Conservation (phyloP, 2,797 vertebrate genomes). For the Gastrophryne carolinensis region DNA sequence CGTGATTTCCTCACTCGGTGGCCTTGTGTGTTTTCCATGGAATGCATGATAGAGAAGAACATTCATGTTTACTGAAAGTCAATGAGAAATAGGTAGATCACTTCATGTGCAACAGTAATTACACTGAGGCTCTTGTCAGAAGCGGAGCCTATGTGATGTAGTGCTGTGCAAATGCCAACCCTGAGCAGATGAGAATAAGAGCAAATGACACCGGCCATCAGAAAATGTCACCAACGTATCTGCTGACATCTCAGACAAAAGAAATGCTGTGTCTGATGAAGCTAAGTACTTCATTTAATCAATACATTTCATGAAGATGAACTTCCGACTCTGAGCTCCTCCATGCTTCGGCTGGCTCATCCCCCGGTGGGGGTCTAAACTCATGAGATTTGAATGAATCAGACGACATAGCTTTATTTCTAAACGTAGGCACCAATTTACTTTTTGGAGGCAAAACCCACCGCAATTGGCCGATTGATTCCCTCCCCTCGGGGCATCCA, state of each 20-base stretch:
- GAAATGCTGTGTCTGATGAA: background rate
- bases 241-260: background rate
- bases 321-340: too few species aligned
- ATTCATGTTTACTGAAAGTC: constrained; percentile 11
- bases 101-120: constrained; percentile 28
- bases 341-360: too few species aligned
- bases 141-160: background rate
- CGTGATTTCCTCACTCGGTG: background rate
- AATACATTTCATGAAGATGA: too few species aligned
- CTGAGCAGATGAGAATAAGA: background rate
- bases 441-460: too few species aligned
- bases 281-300: background rate
- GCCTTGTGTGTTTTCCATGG: background rate
- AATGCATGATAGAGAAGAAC: background rate
- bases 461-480: too few species aligned
- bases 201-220: background rate
- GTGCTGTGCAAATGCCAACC: constrained; percentile 21
- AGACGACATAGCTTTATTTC: too few species aligned
- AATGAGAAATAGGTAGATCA: constrained; percentile 3
- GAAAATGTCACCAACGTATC: background rate
- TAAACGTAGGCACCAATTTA: too few species aligned
- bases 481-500: too few species aligned
- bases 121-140: background rate
- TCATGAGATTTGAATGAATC: too few species aligned
- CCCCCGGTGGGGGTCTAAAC: too few species aligned